Conservation (phyloP, 2,888 invertebrate genomes). For the Tanaodytes sp. region DNA sequence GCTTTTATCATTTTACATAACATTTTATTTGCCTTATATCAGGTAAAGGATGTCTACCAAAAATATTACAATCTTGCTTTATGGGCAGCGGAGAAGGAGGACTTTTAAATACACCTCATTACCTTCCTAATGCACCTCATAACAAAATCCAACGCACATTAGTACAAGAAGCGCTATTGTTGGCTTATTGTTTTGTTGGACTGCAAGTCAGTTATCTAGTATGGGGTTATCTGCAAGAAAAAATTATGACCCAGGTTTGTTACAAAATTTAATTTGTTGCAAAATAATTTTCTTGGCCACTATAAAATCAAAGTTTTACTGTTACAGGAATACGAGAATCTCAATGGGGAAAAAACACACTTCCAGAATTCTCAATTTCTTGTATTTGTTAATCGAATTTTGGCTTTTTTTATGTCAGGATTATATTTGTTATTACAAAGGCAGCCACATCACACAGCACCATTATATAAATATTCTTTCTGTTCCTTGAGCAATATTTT, state of each 20-base stretch:
- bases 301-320: too few relatives aligned
- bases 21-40: too few relatives aligned
- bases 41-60: constrained; percentile 73
- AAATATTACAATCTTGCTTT: constrained; percentile 75
- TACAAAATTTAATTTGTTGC: background rate
- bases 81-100: constrained; percentile 75
- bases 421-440: constrained; percentile 77
- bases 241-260: constrained; percentile 92
- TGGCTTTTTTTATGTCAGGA: constrained; percentile 85
- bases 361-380: constrained; percentile 97
- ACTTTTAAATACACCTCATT: constrained; percentile 65
- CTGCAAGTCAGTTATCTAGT: constrained; percentile 92
- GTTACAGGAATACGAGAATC: constrained; percentile 79
- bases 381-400: constrained; percentile 94
- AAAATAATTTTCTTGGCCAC: too few relatives aligned
- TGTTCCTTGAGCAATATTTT: constrained; percentile 97
- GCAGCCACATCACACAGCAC: constrained; percentile 84
- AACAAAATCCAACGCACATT: constrained; percentile 73
- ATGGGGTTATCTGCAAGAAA: constrained; percentile 98
- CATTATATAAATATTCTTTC: constrained; percentile 94
- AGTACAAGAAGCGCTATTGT: constrained; percentile 77
- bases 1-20: too few relatives aligned
- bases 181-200: constrained; percentile 88
- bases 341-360: constrained; percentile 77
- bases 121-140: constrained; percentile 61